phyloP scores from a whole-genome alignment of 2,797 vertebrate species.

The Melanogrammus aeglefinus region DNA sequence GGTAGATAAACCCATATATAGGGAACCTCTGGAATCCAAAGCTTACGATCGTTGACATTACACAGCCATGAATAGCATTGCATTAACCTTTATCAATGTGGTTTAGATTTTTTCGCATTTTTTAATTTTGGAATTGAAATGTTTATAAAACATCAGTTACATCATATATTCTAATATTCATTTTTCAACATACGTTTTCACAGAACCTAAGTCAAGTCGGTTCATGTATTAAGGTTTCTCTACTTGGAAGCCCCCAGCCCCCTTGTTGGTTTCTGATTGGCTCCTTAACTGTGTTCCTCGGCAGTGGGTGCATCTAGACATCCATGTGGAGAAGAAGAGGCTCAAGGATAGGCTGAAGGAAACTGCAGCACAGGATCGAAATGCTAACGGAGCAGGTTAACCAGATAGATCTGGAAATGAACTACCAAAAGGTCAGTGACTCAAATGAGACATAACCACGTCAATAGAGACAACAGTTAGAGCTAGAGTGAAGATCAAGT shows the following conservation, averaged over 20 bases:
- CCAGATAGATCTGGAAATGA: conserved; percentile 92
- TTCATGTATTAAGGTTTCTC: not conserved
- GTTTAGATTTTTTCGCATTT: too few species aligned
- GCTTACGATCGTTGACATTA: not conserved
- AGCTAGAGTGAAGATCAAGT: not conserved
- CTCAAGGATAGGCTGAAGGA: conserved; percentile 90
- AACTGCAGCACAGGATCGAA: conserved; percentile 83
- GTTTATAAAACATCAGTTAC: too few species aligned
- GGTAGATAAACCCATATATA: conserved; percentile 56
- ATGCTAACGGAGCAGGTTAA: conserved; percentile 90
- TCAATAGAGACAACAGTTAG: not conserved
- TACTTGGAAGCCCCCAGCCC: not conserved
- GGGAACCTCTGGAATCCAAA: not conserved
- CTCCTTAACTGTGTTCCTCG: not conserved
- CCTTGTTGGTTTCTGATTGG: not conserved
- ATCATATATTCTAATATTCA: too few species aligned
- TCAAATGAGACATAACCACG: not conserved
- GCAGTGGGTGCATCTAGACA: conserved; percentile 88
- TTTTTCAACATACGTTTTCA: too few species aligned
- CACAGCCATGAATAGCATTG: not conserved
- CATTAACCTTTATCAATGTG: not conserved
- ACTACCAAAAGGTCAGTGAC: conserved; percentile 85
- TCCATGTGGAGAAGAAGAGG: conserved; percentile 90
- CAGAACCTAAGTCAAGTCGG: too few species aligned
- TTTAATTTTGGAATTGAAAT: too few species aligned